Evolutionary conservation across 2,113 vertebrate genomes (phyloP), one percentile per base, ranked within the genome.

Genomic region (Forbesichthys papilliferus): DNA sequence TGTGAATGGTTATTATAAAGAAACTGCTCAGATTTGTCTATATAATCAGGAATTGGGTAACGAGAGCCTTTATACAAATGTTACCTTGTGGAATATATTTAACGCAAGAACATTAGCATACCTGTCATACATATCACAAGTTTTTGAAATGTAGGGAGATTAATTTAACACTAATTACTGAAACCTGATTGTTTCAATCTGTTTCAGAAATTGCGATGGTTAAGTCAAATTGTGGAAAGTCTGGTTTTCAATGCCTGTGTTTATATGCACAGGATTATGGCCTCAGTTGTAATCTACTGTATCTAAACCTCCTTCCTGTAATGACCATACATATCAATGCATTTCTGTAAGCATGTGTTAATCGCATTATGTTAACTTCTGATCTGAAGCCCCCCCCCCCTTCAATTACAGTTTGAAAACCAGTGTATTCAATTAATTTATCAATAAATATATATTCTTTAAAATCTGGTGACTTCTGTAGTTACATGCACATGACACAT

Each of bases 381-480:
- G 63, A 79, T 74, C 63, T 78, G 73, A 80, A 1, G 20, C 20
- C 20, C 74, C 78, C 78, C 81, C 52, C 73, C 74, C 12, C 33
- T 79, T 54, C 70, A 71, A 80, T 77, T 72, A 79, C 63, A 74
- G 67, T 84, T 65, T 71, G 56, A 71, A 73, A 55, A 77, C 77
- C 77, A 46, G 60, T 87, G 85, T 86, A 54, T 58, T 73, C 65
- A 53, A 65, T 54, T 61, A 14, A 77, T 85, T 85, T 80, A 81
- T 84, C 75, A 89, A 91, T 89, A 89, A 86, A 89, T 74, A 73
- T 84, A 69, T 86, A 81, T 87, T 86, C 82, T 87, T 87, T 67
- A 42, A 87, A 70, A 81, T 69, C 53, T 64, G 60, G 60, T 62
- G 64, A 69, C 34, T 72, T 74, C 13, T 74, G 48, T 51, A 51